Conservation (phyloP, 2,797 vertebrate species). For the Galago senegalensis region DNA sequence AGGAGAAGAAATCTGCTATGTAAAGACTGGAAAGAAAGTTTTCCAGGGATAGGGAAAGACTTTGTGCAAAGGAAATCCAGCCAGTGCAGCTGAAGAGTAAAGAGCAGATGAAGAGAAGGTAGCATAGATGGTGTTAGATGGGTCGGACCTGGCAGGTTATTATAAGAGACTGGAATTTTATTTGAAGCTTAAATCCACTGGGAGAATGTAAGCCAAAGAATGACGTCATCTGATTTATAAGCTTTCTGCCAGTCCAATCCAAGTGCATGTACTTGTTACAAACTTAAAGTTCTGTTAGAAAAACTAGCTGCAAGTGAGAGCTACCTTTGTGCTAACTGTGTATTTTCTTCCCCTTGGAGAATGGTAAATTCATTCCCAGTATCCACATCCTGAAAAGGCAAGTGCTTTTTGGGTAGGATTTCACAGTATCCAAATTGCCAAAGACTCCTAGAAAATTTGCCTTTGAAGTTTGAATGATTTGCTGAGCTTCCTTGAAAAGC, state of each 20-base stretch:
- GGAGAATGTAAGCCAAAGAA: conserved; percentile 39
- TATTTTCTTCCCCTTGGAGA: conserved; percentile 12
- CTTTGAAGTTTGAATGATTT: conserved; percentile 30
- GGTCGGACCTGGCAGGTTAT: background rate
- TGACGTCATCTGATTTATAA: conserved; percentile 62
- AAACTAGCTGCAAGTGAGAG: conserved; percentile 62
- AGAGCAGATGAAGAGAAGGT: background rate
- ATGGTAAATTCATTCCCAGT: background rate
- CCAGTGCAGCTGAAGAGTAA: background rate
- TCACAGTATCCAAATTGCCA: background rate
- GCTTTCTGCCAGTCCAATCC: conserved; percentile 53
- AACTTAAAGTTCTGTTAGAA: conserved; percentile 63
- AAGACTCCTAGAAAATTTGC: background rate
- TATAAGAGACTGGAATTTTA: conserved; percentile 57
- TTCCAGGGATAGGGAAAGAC: background rate
- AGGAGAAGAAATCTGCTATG: background rate
- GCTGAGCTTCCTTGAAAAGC: background rate
- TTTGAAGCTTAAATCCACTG: conserved; percentile 57
- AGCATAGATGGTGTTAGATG: background rate
- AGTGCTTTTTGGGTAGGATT: conserved; percentile 1
- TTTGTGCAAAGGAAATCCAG: background rate
- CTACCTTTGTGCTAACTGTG: conserved; percentile 25
- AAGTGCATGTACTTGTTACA: conserved; percentile 56
- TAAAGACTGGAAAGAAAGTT: background rate
- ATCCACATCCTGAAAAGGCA: background rate